Conservation (phyloP, 1,140 invertebrate species). For the Mya arenaria region DNA sequence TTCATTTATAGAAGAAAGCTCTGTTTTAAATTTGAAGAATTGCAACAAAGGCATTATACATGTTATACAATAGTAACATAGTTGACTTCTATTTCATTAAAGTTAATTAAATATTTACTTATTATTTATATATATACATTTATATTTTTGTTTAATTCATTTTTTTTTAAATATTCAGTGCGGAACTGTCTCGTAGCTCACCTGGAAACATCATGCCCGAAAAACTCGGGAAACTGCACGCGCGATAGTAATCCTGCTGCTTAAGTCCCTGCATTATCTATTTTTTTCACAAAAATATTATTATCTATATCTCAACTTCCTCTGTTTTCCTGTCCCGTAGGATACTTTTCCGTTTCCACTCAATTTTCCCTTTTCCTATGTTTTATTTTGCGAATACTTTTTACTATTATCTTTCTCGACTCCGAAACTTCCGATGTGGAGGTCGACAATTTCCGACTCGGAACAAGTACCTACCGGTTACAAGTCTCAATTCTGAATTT, state of each 20-base stretch:
- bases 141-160: background rate
- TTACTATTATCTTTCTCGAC: constrained; percentile 51
- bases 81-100: background rate
- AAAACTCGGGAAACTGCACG: constrained; percentile 68
- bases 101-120: background rate
- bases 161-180: background rate
- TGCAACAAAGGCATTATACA: too few relatives aligned
- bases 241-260: constrained; percentile 67
- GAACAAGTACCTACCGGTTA: constrained; percentile 49
- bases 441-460: constrained; percentile 53
- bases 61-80: too few relatives aligned
- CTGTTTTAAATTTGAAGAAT: too few relatives aligned
- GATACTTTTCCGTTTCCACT: constrained; percentile 49
- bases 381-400: constrained; percentile 44
- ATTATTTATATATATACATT: background rate
- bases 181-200: constrained; percentile 34
- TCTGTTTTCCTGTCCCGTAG: constrained; percentile 33
- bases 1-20: too few relatives aligned
- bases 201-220: constrained; percentile 70
- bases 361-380: constrained; percentile 46
- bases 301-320: constrained; percentile 45
- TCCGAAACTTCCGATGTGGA: constrained; percentile 45
- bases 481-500: constrained; percentile 50
- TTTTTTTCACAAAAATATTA: constrained; percentile 54
- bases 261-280: constrained; percentile 68